Evolutionary conservation across 2,888 invertebrate genomes (phyloP), one percentile per base, ranked within the genome.

Genomic region (Tanytarsus gracilentus): DNA sequence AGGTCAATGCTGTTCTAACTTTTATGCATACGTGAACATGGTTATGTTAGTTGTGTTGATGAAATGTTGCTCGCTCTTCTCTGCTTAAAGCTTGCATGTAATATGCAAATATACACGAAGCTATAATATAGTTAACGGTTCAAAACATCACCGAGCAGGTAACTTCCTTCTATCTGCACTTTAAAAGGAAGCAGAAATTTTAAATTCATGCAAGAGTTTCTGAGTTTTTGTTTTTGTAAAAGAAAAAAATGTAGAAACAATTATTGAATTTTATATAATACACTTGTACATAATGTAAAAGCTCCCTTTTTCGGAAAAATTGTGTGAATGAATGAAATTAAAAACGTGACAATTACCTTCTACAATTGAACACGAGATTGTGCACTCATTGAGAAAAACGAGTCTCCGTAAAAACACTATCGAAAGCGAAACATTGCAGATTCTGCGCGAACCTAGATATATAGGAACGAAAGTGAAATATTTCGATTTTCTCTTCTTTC

Each of bases 31-130:
- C 40, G 16, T 7, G 18, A 40, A 40, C 23, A 33, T 9, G n/a
- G n/a, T 33, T 33, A 18, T 44, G 18, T 23, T 44, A 44, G 44
- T 23, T 9, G 5, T 40, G 21, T 23, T 44, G 11, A n/a, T 11
- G 33, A 33, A 33, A 4, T 33, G n/a, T 33, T 18, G 9, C 8
- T 36, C 36, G 16, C 5, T 36, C 16, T 16, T 36, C 16, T 16
- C 16, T 36, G 16, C 36, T 44, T 18, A 8, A 23, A 44, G n/a
- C 36, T n/a, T 36, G 36, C 36, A 14, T 36, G 21, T 18, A 44
- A 44, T 44, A 44, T 44, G 44, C 44, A 44, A 44, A 44, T 44
- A 23, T 44, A 9, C n/a, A n/a, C n/a, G n/a, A n/a, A n/a, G n/a
- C n/a, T n/a, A n/a, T n/a, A n/a, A n/a, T n/a, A n/a, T n/a, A 44